phyloP scores from a whole-genome alignment of 2,888 invertebrate genomes.

The Allygus modestus region DNA sequence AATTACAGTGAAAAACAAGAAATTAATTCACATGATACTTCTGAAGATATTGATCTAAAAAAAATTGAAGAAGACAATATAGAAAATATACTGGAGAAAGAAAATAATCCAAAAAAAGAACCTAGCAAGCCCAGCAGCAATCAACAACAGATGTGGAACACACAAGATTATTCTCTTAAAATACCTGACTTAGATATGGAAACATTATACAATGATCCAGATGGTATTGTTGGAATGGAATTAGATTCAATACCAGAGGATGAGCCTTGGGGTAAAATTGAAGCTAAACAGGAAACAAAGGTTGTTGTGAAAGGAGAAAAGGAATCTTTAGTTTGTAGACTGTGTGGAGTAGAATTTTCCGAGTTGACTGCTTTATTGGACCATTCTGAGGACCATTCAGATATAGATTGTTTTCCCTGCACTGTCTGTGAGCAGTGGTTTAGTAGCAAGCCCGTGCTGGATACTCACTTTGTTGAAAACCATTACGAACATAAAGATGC shows the following conservation, averaged over 20 bases:
- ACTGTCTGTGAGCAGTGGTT: constrained; percentile 66
- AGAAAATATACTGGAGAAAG: constrained; percentile 7
- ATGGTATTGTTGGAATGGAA: constrained; percentile 63
- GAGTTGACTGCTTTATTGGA: constrained; percentile 63
- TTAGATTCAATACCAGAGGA: constrained; percentile 63
- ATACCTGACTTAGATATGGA: constrained; percentile 65
- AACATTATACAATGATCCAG: constrained; percentile 59
- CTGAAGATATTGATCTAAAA: not conserved
- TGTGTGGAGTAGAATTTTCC: constrained; percentile 65
- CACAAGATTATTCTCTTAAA: constrained; percentile 57
- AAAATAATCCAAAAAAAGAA: constrained; percentile 18
- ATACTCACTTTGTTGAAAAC: constrained; percentile 65
- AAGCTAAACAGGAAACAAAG: constrained; percentile 48
- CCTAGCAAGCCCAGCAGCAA: not conserved
- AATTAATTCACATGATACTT: not conserved
- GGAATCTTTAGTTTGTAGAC: constrained; percentile 61
- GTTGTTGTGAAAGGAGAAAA: constrained; percentile 58
- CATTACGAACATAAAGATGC: constrained; percentile 23
- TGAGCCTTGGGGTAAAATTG: constrained; percentile 33
- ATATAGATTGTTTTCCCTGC: constrained; percentile 66
- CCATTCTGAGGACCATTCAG: constrained; percentile 67
- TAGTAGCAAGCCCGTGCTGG: constrained; percentile 64
- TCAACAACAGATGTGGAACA: constrained; percentile 56
- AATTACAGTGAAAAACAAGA: not conserved
- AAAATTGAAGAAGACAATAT: not conserved